Conservation (phyloP, 2,113 vertebrate genomes). For the Coregonus clupeaformis region DNA sequence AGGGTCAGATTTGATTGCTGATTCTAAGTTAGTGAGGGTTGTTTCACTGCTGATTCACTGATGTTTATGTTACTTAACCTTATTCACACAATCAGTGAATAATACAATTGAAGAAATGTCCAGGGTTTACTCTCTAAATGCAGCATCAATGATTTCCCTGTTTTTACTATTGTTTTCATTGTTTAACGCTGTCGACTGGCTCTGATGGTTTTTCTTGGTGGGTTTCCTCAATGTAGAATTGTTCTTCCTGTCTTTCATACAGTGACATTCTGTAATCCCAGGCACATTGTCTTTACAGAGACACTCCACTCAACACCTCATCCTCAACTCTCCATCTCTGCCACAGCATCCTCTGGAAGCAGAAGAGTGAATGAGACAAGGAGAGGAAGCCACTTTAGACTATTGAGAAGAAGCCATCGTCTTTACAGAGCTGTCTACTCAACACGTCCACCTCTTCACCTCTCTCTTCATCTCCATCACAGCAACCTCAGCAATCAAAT, state of each 20-base stretch:
- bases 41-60: no score
- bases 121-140: neutral
- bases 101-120: neutral
- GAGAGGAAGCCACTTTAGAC: no score
- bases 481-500: conserved; percentile 28
- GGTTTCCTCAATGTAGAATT: neutral
- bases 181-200: neutral
- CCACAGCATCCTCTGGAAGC: neutral
- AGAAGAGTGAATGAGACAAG: no score
- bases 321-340: neutral
- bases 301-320: neutral
- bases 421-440: neutral
- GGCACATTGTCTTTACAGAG: neutral
- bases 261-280: neutral
- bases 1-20: neutral
- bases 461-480: conserved; percentile 48
- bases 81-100: neutral
- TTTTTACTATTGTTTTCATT: neutral
- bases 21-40: neutral
- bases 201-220: neutral
- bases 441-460: conserved; percentile 15
- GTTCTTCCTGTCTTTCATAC: neutral
- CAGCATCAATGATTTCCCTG: neutral
- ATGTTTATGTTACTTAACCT: neutral
- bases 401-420: no score